Evolutionary conservation across 1,140 invertebrate genomes (phyloP).

Genomic region (Pollicipes pollicipes): DNA sequence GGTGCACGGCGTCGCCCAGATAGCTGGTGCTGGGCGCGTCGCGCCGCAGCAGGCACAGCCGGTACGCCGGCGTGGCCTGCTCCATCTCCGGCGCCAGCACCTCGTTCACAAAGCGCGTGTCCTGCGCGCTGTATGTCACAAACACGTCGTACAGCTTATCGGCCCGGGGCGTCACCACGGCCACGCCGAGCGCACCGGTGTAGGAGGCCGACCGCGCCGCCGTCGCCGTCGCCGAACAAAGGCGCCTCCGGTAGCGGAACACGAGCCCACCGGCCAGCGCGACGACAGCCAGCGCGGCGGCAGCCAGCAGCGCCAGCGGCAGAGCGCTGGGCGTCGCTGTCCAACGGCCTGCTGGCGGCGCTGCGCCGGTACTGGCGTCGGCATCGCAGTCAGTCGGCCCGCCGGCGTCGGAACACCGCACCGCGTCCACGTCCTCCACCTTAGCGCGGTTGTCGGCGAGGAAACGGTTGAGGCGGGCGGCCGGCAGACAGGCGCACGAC

Average conservation of each 20-base stretch:
- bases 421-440: constrained; percentile 46
- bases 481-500: constrained; percentile 30
- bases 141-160: constrained; percentile 57
- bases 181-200: background rate
- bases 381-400: background rate
- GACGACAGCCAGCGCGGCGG: background rate
- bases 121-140: constrained; percentile 78
- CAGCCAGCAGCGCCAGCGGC: background rate
- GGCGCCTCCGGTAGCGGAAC: background rate
- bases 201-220: background rate
- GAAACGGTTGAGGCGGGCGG: constrained; percentile 22
- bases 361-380: background rate
- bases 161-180: constrained; percentile 23
- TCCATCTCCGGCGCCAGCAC: constrained; percentile 68
- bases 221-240: background rate
- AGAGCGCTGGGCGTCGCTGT: background rate
- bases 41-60: constrained; percentile 27
- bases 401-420: constrained; percentile 33
- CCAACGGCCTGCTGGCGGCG: background rate
- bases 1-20: constrained; percentile 43
- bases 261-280: background rate
- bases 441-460: constrained; percentile 32
- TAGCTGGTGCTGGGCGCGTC: constrained; percentile 42
- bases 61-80: constrained; percentile 43
- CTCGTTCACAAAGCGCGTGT: constrained; percentile 71